These are phyloP conservation scores for Ophion ellenae DNA, from an alignment of 2,888 invertebrate species.

Conservation along the genomic window DNA sequence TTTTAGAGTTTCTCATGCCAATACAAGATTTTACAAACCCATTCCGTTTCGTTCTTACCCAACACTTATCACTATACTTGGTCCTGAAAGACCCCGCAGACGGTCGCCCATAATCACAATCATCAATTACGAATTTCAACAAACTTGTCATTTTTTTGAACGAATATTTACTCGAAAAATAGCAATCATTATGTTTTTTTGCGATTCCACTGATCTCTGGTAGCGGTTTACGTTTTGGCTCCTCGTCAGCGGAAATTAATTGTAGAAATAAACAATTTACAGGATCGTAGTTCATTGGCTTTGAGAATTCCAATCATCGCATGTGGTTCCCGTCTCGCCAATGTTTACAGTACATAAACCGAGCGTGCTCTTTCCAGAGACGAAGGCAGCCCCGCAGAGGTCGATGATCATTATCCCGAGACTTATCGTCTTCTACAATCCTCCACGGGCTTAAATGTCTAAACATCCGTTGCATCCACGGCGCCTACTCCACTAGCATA, in stretches of 20 bases:
- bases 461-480: conserved; percentile 4
- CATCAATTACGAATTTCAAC: background rate
- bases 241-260: background rate
- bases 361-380: background rate
- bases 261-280: background rate
- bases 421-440: background rate
- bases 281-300: background rate
- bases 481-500: background rate
- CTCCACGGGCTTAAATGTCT: background rate
- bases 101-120: too few species aligned
- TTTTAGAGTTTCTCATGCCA: background rate
- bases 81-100: too few species aligned
- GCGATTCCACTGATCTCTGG: background rate
- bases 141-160: background rate
- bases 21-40: background rate
- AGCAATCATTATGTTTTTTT: background rate
- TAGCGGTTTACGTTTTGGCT: background rate
- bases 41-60: background rate
- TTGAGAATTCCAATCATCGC: conserved; percentile 4
- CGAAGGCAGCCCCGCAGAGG: background rate
- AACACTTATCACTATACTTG: too few species aligned
- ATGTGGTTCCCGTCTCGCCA: background rate
- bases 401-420: background rate
- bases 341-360: conserved; percentile 3
- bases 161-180: background rate